Evolutionary conservation across 2,888 invertebrate genomes (phyloP), one percentile per base, ranked within the genome.

Genomic region (Leucania comma): DNA sequence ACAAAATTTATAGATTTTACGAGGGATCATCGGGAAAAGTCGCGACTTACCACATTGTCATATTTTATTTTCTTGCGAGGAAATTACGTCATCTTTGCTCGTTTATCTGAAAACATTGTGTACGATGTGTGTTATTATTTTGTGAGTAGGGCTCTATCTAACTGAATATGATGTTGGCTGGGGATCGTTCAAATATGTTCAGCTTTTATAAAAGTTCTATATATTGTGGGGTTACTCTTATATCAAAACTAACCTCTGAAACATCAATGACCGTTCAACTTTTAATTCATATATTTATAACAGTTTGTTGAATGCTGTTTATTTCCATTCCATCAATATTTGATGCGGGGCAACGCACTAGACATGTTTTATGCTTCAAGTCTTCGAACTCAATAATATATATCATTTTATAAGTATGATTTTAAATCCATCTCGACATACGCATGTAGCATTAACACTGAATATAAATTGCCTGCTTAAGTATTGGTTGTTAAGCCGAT

Each of bases 1-100:
- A 90, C 88, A 90, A 90, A 94, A 94, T 94, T 95, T 95, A 95
- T 95, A 93, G 93, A 92, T 94, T 94, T 94, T 93, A 94, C 93
- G 93, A 94, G 94, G 95, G 94, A 94, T 95, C 93, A 95, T 93
- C 91, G 92, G 86, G 84, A 90, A 92, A 92, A 91, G 90, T 91
- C 90, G 92, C 91, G 88, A 91, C 92, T 91, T 93, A 92, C 92
- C 93, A 91, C 93, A 93, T 92, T 91, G 92, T 91, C 89, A 94
- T 95, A 94, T 94, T 93, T 95, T 93, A 94, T 93, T 91, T 92
- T 91, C 87, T 91, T 90, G 88, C 86, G 89, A 92, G 93, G 94
- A 95, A 93, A 94, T 95, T 90, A 91, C 93, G 90, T 93, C 93
- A 91, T 93, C 90, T 90, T 86, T 85, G 89, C 88, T 88, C 89